phyloP scores from a whole-genome alignment of 2,113 vertebrate species.

The Cepphus grylle region DNA sequence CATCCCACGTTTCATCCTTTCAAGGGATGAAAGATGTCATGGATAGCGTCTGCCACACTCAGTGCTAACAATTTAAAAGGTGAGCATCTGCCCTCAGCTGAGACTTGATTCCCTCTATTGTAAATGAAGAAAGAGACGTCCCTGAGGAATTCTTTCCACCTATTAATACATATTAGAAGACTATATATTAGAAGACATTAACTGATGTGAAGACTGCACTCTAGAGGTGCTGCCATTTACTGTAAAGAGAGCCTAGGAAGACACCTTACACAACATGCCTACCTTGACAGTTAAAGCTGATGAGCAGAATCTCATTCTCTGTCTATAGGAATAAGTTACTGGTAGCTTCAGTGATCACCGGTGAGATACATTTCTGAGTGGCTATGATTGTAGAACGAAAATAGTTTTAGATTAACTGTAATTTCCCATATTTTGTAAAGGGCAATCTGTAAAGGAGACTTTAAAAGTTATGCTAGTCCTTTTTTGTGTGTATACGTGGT shows the following conservation, averaged over 20 bases:
- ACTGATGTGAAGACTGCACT: background rate
- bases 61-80: background rate
- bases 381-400: background rate
- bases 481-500: background rate
- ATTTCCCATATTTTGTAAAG: background rate
- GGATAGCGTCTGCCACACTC: background rate
- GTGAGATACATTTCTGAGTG: background rate
- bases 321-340: background rate
- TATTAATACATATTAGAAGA: background rate
- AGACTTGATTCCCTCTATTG: background rate
- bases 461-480: background rate
- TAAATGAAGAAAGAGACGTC: background rate
- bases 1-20: background rate
- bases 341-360: background rate
- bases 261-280: background rate
- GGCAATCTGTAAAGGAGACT: background rate
- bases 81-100: background rate
- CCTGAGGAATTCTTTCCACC: background rate
- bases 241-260: background rate
- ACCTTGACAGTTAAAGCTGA: background rate
- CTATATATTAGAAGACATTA: background rate
- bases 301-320: background rate
- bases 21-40: background rate
- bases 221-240: background rate
- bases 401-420: background rate